These are phyloP conservation scores for Anguilla anguilla DNA, from an alignment of 2,797 vertebrate species.

Conservation along the genomic window DNA sequence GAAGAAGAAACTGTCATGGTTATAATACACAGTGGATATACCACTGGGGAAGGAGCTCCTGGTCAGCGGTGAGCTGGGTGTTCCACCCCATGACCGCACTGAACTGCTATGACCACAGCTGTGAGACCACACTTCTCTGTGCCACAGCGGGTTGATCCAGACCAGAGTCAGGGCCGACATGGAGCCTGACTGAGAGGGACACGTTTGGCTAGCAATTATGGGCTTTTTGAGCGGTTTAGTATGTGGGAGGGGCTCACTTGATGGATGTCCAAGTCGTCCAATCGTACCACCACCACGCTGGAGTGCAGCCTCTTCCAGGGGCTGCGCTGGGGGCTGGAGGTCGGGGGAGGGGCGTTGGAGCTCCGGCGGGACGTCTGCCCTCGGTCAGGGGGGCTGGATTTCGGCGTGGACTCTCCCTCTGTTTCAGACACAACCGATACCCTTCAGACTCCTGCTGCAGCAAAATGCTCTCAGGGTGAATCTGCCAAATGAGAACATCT, in stretches of 20 bases:
- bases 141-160: background rate
- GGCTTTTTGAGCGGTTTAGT: background rate
- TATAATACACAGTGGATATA: background rate
- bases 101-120: background rate
- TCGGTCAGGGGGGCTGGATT: constrained; percentile 61
- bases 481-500: background rate
- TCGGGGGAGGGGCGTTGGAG: constrained; percentile 44
- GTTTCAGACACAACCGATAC: constrained; percentile 34
- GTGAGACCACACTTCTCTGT: background rate
- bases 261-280: constrained; percentile 93
- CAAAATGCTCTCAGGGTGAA: background rate
- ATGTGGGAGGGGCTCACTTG: constrained; percentile 75
- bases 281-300: constrained; percentile 85
- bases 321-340: constrained; percentile 46
- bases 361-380: constrained; percentile 56
- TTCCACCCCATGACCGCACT: background rate
- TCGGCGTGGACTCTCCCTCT: constrained; percentile 73
- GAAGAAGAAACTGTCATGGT: background rate
- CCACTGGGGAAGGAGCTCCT: background rate
- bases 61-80: background rate
- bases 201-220: background rate
- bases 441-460: background rate
- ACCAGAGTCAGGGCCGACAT: background rate
- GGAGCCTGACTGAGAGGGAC: background rate
- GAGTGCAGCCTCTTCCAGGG: constrained; percentile 86